Conservation (phyloP, 2,797 vertebrate species). For the Serranus cabrilla region DNA sequence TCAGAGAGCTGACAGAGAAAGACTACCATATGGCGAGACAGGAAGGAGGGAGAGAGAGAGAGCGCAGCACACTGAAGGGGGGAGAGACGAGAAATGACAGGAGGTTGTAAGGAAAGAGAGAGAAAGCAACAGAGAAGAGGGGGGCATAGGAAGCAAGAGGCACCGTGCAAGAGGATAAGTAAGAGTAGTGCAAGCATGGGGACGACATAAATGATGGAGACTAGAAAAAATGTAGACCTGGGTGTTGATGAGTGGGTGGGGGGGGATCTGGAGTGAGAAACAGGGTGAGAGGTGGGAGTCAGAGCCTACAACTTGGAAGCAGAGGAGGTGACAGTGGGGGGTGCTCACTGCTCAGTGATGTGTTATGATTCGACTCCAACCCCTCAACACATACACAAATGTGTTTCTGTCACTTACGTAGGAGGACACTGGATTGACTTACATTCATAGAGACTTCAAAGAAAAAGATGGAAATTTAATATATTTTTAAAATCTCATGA, state of each 20-base stretch:
- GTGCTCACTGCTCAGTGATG: conserved; percentile 68
- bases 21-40: conserved; percentile 78
- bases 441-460: conserved; percentile 3
- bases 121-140: not conserved
- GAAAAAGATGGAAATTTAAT: not conserved
- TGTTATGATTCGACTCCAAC: conserved; percentile 66
- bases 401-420: conserved; percentile 26
- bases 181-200: conserved; percentile 8
- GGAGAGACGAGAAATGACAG: conserved; percentile 54
- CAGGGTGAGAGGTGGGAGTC: conserved; percentile 67
- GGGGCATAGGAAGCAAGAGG: conserved; percentile 14
- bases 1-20: conserved; percentile 68
- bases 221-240: conserved; percentile 31
- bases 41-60: conserved; percentile 66
- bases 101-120: conserved; percentile 43
- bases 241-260: conserved; percentile 28
- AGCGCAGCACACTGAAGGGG: conserved; percentile 31
- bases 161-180: conserved; percentile 1
- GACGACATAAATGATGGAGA: conserved; percentile 25
- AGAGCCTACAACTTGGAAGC: conserved; percentile 63
- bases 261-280: conserved; percentile 33
- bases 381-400: not conserved
- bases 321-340: conserved; percentile 73
- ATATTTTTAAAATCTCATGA: not conserved
- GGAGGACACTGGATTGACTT: not conserved